These are phyloP conservation scores for Troides aeacus DNA, from an alignment of 2,888 invertebrate genomes.

Conservation along the genomic window DNA sequence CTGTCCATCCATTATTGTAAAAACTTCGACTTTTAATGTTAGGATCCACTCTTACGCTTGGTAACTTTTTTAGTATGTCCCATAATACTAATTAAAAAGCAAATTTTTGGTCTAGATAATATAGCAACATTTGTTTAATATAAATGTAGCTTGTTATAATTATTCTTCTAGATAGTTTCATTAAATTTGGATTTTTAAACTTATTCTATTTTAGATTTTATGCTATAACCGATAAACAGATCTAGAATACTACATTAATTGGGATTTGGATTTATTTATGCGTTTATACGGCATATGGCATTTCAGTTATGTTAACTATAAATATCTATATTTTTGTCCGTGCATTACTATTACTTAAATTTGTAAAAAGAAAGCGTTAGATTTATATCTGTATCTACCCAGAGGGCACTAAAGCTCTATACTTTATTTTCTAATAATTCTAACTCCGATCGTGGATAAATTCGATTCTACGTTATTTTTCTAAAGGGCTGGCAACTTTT, in stretches of 20 bases:
- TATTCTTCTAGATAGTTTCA: neutral
- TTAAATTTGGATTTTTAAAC: no score
- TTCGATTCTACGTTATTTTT: constrained; percentile 2
- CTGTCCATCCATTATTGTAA: neutral
- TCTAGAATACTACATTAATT: no score
- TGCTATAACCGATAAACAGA: no score
- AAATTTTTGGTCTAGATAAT: neutral
- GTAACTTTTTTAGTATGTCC: neutral
- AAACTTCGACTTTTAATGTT: neutral
- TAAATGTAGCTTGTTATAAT: neutral
- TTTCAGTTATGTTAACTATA: neutral
- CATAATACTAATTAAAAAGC: neutral
- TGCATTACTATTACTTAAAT: neutral
- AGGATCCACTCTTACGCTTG: neutral
- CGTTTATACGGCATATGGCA: no score
- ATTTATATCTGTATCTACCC: neutral
- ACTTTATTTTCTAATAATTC: neutral
- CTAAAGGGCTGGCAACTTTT: neutral
- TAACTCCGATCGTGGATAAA: neutral
- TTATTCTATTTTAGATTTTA: no score
- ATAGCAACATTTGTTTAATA: neutral
- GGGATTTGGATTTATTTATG: no score
- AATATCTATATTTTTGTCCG: neutral
- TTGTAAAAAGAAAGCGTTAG: neutral
- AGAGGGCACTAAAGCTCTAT: neutral